phyloP scores from a whole-genome alignment of 2,888 invertebrate genomes.

The Drosophila nr. perissopoda region DNA sequence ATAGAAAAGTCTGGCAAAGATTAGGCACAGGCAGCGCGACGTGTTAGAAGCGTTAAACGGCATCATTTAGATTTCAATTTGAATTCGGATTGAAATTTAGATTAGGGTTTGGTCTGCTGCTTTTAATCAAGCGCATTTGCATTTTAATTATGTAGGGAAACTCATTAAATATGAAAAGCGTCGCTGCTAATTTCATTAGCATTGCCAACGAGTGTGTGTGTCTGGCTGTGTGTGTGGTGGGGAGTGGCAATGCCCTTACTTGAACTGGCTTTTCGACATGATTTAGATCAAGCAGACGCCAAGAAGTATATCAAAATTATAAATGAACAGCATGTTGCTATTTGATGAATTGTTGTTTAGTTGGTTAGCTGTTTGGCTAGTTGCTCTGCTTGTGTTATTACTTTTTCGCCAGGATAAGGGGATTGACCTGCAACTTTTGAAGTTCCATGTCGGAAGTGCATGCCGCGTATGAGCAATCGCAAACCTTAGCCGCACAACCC shows the following conservation, averaged over 20 bases:
- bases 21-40: too few species aligned
- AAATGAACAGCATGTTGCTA: neutral
- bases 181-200: slow-evolving; percentile 65
- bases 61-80: slow-evolving; percentile 13
- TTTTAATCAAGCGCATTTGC: slow-evolving; percentile 70
- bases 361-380: neutral
- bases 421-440: slow-evolving; percentile 26
- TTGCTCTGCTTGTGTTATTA: slow-evolving; percentile 5
- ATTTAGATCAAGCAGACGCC: neutral
- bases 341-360: slow-evolving; percentile 1
- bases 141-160: slow-evolving; percentile 68
- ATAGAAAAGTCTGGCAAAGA: neutral
- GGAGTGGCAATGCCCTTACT: neutral
- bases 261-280: neutral
- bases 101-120: slow-evolving; percentile 11
- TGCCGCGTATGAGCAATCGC: slow-evolving; percentile 17
- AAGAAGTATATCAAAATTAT: neutral
- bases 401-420: neutral
- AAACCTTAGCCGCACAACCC: too few species aligned
- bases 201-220: slow-evolving; percentile 16
- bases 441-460: slow-evolving; percentile 39
- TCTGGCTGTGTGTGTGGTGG: neutral
- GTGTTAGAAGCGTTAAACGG: slow-evolving; percentile 16
- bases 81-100: neutral
- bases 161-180: slow-evolving; percentile 73